Conservation (phyloP, 1,140 invertebrate genomes). For the Maniola jurtina region DNA sequence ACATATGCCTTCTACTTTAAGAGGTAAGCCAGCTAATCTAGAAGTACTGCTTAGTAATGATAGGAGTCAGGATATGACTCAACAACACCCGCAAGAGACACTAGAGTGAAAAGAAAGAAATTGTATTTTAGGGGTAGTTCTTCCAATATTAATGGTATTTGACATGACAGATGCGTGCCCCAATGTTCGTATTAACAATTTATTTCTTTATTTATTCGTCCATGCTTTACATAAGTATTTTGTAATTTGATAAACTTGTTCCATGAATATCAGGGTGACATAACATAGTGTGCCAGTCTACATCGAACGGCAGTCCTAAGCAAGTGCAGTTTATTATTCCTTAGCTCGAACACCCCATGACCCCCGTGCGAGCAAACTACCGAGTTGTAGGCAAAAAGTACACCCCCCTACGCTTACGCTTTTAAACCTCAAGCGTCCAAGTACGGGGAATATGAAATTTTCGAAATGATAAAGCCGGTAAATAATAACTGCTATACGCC, state of each 20-base stretch:
- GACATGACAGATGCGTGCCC: too few species aligned
- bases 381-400: slow-evolving; percentile 72
- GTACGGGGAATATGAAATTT: slow-evolving; percentile 78
- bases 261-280: slow-evolving; percentile 29
- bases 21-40: too few species aligned
- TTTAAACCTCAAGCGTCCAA: slow-evolving; percentile 78
- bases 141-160: too few species aligned
- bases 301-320: slow-evolving; percentile 52
- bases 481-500: slow-evolving; percentile 77
- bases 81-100: too few species aligned
- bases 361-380: slow-evolving; percentile 61
- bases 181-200: too few species aligned
- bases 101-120: too few species aligned
- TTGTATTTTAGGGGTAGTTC: too few species aligned
- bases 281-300: slow-evolving; percentile 37
- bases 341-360: slow-evolving; percentile 67
- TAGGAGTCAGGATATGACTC: too few species aligned
- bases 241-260: neutral
- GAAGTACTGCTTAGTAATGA: too few species aligned
- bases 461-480: slow-evolving; percentile 79
- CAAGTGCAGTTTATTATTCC: slow-evolving; percentile 74
- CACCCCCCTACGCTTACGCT: slow-evolving; percentile 65
- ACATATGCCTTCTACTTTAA: too few species aligned
- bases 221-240: too few species aligned
- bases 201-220: too few species aligned